Evolutionary conservation across 2,888 invertebrate species (phyloP).

Genomic region (Apamea monoglypha): DNA sequence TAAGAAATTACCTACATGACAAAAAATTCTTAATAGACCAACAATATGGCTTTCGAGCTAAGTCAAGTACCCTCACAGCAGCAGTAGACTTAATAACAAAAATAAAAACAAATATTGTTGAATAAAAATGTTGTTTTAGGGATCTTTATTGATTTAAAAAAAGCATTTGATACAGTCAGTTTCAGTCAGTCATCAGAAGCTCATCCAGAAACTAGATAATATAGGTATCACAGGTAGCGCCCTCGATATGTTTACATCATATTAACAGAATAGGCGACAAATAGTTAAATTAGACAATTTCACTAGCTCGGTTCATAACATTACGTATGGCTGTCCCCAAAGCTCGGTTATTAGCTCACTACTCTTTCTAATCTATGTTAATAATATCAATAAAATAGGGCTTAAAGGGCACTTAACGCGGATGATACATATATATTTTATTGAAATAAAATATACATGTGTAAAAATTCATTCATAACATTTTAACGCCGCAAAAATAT

Average conservation of each 20-base stretch:
- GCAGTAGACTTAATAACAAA: conserved; percentile 18
- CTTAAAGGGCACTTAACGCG: no score
- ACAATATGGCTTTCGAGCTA: conserved; percentile 31
- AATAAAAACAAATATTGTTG: conserved; percentile 13
- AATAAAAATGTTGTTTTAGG: no score
- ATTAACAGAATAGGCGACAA: conserved; percentile 1
- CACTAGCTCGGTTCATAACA: conserved; percentile 6
- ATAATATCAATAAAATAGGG: no score
- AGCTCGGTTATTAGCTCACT: no score
- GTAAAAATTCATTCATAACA: no score
- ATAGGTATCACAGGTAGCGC: background rate
- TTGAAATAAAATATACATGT: no score
- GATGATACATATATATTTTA: no score
- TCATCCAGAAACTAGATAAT: no score
- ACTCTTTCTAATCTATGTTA: no score
- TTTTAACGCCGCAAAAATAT: background rate
- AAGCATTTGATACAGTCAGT: no score
- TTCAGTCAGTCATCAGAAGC: no score
- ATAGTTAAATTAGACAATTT: conserved; percentile 17
- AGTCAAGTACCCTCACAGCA: conserved; percentile 17
- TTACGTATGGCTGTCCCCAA: background rate
- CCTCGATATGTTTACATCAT: conserved; percentile 15
- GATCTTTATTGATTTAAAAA: no score
- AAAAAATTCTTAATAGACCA: conserved; percentile 16
- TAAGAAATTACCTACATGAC: conserved; percentile 11